Evolutionary conservation across 1,140 invertebrate species (phyloP), one percentile per base, ranked within the genome.

Genomic region (Dicyema japonicum): DNA sequence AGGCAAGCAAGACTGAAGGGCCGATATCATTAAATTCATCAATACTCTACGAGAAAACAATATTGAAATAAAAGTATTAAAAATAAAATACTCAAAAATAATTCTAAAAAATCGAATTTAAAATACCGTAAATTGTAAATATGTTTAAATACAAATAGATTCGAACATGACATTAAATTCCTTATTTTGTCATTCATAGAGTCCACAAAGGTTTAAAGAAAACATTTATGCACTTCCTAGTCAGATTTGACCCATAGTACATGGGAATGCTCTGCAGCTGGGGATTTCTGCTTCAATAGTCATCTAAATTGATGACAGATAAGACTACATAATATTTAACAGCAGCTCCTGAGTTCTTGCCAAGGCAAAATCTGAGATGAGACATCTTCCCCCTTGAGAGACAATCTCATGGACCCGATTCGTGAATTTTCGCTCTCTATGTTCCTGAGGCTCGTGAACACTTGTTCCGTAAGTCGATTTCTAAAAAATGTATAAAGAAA

Each of bases 171-270:
- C 38, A 94, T 92, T 54, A 94, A 82, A 5, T 75, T 49, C 12
- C 69, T 60, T 36, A 97, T 94, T 41, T 68, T 67, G 36, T 92
- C 76, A 46, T 97, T 97, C 88, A 97, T 97, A 0, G 82, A 80
- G 54, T 90, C 88, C 0, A 94, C 69, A 44, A 90, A 94, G 0
- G 85, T 97, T 49, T 97, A 85, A 56, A 97, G n/a, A n/a, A 97
- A 1, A 97, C 85, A 30, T 76, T 71, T 82, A 97, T 97, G 45
- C 88, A 97, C 44, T 97, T 97, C 47, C 94, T 94, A 2, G 88
- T 88, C 19, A 97, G 54, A 0, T 80, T 88, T 1, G 80, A 90
- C 1, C 85, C 85, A 57, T 97, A 97, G 24, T 30, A 30, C 36
- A 97, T 92, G 0, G 88, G 88, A 38, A 94, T 76, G 46, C 94